phyloP scores from a whole-genome alignment of 2,888 invertebrate genomes.

The Didymodactylos carnosus region DNA sequence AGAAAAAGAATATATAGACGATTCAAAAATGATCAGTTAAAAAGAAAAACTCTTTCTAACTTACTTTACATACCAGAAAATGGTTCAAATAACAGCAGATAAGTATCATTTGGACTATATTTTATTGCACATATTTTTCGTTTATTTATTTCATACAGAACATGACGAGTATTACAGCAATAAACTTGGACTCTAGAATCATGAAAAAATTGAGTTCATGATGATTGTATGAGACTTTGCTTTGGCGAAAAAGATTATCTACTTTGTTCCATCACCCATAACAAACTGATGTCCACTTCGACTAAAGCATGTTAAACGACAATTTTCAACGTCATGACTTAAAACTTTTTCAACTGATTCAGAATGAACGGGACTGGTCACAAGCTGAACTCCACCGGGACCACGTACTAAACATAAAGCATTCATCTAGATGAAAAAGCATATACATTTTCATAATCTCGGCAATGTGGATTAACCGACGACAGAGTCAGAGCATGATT shows the following conservation, averaged over 20 bases:
- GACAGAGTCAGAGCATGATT: too few relatives aligned
- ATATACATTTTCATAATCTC: too few relatives aligned
- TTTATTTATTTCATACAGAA: background rate
- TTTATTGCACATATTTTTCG: background rate
- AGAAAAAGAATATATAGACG: background rate
- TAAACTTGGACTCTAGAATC: background rate
- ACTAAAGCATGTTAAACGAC: background rate
- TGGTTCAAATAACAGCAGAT: background rate
- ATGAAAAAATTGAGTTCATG: too few relatives aligned
- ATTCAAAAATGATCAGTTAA: too few relatives aligned
- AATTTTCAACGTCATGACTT: background rate
- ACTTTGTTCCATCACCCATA: background rate
- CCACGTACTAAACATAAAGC: background rate
- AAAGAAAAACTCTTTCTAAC: too few relatives aligned
- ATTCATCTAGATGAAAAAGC: too few relatives aligned
- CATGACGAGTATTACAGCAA: background rate
- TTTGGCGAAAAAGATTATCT: background rate
- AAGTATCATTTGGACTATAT: background rate
- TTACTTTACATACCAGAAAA: background rate
- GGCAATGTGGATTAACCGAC: too few relatives aligned
- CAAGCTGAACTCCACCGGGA: background rate
- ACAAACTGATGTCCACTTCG: background rate
- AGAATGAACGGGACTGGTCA: background rate
- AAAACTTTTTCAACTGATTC: background rate
- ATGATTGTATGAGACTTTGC: too few relatives aligned